phyloP scores from a whole-genome alignment of 2,888 invertebrate genomes.

The Tenthredo scrophulariae region DNA sequence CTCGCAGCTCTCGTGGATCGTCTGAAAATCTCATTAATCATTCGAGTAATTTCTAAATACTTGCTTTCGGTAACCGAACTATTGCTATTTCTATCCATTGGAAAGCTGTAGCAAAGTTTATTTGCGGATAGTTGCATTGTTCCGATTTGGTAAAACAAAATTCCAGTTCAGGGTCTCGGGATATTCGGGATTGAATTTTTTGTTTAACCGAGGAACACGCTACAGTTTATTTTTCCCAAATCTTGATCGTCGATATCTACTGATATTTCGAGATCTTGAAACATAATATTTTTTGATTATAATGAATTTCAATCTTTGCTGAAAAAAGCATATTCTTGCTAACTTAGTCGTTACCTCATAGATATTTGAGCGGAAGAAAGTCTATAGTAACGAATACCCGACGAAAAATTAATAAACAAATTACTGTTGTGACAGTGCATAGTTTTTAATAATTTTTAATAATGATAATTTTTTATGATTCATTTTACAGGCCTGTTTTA shows the following conservation, averaged over 20 bases:
- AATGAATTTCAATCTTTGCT: neutral
- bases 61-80: neutral
- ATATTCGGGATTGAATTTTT: neutral
- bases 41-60: neutral
- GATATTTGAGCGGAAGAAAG: neutral
- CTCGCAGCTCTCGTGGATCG: neutral
- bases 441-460: neutral
- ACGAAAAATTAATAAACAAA: neutral
- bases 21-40: conserved; percentile 22
- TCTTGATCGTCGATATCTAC: neutral
- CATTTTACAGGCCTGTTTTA: neutral
- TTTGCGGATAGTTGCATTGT: neutral
- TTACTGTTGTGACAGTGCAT: neutral
- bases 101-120: neutral
- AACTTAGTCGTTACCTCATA: neutral
- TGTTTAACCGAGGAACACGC: neutral
- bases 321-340: neutral
- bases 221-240: neutral
- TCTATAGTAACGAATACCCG: too few species aligned
- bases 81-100: neutral
- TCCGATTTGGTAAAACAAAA: neutral
- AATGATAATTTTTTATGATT: neutral
- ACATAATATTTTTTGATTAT: neutral
- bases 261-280: neutral
- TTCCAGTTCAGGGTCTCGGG: neutral